Evolutionary conservation across 2,113 vertebrate species (phyloP).

Genomic region (rabbit (Oryctolagus cuniculus)): mOryCun1.1 NC_091433.1:63985001-63985500

Average conservation of each 20-base stretch:
- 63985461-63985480: too few species aligned
- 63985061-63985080: neutral
- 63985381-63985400: too few species aligned
- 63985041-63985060: too few species aligned
- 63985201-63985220: neutral
- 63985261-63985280: neutral
- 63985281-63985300: neutral
- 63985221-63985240: neutral
- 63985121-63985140: neutral
- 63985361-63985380: too few species aligned
- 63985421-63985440: too few species aligned
- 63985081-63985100: neutral
- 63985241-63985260: neutral
- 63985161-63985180: neutral
- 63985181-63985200: neutral
- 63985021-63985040: too few species aligned
- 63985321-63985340: too few species aligned
- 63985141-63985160: neutral
- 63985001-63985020: too few species aligned
- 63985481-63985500: too few species aligned
- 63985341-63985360: too few species aligned
- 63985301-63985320: neutral
- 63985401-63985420: too few species aligned
- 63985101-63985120: neutral
- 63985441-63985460: too few species aligned